phyloP scores from a whole-genome alignment of 2,113 vertebrate species.

The Pterocles gutturalis region DNA sequence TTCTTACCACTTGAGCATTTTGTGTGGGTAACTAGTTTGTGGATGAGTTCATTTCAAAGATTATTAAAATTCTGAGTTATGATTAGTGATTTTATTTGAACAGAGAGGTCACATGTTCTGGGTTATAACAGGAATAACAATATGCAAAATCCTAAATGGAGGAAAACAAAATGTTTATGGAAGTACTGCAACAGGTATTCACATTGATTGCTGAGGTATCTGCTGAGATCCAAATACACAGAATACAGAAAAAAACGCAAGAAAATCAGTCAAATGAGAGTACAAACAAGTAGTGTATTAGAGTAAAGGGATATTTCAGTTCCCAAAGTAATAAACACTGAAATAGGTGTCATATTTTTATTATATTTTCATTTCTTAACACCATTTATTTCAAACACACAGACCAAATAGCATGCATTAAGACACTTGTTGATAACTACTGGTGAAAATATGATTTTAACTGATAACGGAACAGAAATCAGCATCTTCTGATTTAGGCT shows the following conservation, averaged over 20 bases:
- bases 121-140: background rate
- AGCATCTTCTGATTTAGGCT: background rate
- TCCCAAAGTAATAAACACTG: background rate
- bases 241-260: background rate
- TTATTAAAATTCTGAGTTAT: background rate
- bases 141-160: background rate
- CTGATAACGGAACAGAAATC: background rate
- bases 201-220: background rate
- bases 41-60: background rate
- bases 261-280: background rate
- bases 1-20: background rate
- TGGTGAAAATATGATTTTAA: background rate
- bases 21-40: background rate
- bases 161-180: background rate
- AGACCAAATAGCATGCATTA: background rate
- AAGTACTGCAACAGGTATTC: background rate
- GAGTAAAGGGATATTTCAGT: background rate
- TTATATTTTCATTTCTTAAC: background rate
- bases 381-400: background rate
- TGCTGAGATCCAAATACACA: background rate
- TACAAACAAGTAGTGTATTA: background rate
- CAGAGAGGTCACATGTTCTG: background rate
- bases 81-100: background rate
- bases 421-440: background rate
- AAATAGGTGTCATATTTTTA: background rate